Conservation (phyloP, 2,888 invertebrate genomes). For the Autographa gamma region DNA sequence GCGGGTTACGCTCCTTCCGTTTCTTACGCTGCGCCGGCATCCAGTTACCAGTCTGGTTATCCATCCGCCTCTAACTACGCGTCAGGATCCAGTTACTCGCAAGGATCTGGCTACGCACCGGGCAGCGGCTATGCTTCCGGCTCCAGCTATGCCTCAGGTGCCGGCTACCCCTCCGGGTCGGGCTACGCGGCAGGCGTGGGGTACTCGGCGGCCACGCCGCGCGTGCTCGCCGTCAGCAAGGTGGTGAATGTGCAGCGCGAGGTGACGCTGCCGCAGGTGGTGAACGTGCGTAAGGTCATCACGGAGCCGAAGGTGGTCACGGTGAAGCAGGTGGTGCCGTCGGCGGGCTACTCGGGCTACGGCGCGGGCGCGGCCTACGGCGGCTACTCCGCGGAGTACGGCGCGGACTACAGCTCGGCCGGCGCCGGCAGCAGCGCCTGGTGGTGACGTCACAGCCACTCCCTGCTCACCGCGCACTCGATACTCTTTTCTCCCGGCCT, state of each 20-base stretch:
- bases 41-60: constrained; percentile 35
- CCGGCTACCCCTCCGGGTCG: constrained; percentile 4
- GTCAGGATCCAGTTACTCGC: background rate
- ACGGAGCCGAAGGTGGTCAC: constrained; percentile 51
- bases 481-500: background rate
- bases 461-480: too few species aligned
- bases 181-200: constrained; percentile 25
- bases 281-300: constrained; percentile 54
- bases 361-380: constrained; percentile 4
- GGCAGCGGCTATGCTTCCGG: constrained; percentile 25
- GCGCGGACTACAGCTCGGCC: constrained; percentile 8
- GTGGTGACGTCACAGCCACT: constrained; percentile 21
- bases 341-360: constrained; percentile 40
- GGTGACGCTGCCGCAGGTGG: constrained; percentile 50
- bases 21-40: constrained; percentile 18
- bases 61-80: constrained; percentile 18
- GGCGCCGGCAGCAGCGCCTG: constrained; percentile 16
- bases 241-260: constrained; percentile 58
- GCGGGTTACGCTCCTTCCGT: constrained; percentile 7
- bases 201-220: constrained; percentile 34
- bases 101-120: constrained; percentile 14
- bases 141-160: constrained; percentile 17
- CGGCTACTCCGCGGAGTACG: constrained; percentile 23
- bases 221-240: constrained; percentile 43
- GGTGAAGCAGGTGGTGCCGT: constrained; percentile 50